phyloP scores from a whole-genome alignment of 2,113 vertebrate species.

The Nibea albiflora region DNA sequence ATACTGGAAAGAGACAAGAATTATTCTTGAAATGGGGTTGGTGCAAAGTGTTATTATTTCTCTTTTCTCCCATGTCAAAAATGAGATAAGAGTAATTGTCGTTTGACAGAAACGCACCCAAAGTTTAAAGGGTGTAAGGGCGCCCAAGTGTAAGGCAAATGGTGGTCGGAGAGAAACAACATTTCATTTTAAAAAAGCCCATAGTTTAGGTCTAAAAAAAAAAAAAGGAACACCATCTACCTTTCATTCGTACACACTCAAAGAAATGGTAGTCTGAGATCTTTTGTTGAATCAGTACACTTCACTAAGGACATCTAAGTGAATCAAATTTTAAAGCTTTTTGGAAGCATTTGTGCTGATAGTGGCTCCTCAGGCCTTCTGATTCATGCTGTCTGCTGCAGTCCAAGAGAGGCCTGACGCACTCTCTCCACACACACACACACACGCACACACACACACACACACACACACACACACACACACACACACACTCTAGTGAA shows the following conservation, averaged over 20 bases:
- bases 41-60: constrained; percentile 32
- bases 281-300: neutral
- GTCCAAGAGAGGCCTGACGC: neutral
- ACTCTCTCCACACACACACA: neutral
- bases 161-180: neutral
- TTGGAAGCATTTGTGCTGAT: constrained; percentile 16
- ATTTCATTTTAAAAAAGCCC: neutral
- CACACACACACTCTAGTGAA: no score
- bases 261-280: neutral
- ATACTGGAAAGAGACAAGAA: constrained; percentile 26
- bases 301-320: neutral
- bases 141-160: neutral
- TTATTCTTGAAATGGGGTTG: constrained; percentile 14
- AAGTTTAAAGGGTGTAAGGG: constrained; percentile 1
- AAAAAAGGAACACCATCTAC: neutral
- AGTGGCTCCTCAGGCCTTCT: constrained; percentile 1
- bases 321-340: constrained; percentile 24
- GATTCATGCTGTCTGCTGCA: constrained; percentile 8
- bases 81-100: constrained; percentile 10
- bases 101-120: constrained; percentile 9
- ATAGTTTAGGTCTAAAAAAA: neutral
- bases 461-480: no score
- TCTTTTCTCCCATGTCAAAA: constrained; percentile 3
- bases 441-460: no score
- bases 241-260: neutral